Evolutionary conservation across 2,888 invertebrate genomes (phyloP).

Genomic region (Polydesmus complanatus): DNA sequence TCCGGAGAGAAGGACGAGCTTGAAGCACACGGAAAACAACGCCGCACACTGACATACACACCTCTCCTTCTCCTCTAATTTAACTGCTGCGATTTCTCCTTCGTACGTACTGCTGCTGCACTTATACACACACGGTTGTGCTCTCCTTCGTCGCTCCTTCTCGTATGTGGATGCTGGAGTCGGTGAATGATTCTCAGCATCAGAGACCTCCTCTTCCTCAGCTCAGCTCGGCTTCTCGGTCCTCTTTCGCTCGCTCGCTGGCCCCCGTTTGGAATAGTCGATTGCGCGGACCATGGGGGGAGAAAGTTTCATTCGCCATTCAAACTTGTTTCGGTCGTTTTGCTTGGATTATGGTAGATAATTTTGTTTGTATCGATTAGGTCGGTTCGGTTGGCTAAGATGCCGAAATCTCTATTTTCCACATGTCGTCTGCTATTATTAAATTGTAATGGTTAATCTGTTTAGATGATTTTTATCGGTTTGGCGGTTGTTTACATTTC

Average conservation of each 20-base stretch:
- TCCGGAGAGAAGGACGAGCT: no score
- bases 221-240: no score
- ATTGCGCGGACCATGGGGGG: neutral
- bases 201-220: no score
- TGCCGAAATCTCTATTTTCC: neutral
- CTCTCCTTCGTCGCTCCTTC: neutral
- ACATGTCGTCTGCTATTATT: neutral
- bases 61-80: neutral
- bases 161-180: neutral
- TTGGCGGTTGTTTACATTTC: neutral
- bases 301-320: neutral
- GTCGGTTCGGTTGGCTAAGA: neutral
- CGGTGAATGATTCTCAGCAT: neutral
- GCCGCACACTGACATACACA: neutral
- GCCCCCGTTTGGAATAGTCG: neutral
- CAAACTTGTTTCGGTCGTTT: neutral
- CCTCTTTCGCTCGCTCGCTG: neutral
- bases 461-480: neutral
- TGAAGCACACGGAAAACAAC: no score
- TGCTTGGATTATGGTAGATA: neutral
- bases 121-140: neutral
- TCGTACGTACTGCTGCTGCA: no score
- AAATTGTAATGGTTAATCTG: neutral
- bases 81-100: neutral
- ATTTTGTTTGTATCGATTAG: neutral